Conservation (phyloP, 2,888 invertebrate genomes). For the Eledone cirrhosa region DNA sequence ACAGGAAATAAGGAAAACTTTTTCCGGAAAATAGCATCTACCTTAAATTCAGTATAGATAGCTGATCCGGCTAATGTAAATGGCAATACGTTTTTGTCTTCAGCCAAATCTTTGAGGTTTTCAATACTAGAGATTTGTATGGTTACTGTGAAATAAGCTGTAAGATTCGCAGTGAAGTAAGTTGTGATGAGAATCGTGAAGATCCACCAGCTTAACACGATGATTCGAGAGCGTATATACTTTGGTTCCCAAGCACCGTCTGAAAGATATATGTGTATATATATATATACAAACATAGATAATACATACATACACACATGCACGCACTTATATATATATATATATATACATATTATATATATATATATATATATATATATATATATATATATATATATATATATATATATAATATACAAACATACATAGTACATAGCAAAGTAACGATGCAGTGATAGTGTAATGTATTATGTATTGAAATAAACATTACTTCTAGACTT, state of each 20-base stretch:
- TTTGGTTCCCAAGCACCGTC: conserved; percentile 1
- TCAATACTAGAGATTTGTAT: neutral
- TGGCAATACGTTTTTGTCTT: neutral
- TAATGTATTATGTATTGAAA: no score
- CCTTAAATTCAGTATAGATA: neutral
- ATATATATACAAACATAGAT: no score
- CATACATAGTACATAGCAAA: no score
- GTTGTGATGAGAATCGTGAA: conserved; percentile 9
- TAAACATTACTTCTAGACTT: neutral
- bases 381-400: no score
- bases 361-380: no score
- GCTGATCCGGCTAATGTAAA: neutral
- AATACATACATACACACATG: no score
- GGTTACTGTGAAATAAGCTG: neutral
- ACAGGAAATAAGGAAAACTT: no score
- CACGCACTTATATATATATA: no score
- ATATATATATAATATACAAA: no score
- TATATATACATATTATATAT: no score
- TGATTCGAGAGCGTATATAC: neutral
- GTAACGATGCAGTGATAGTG: no score
- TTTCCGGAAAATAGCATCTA: no score
- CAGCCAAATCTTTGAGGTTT: conserved; percentile 2
- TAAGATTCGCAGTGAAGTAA: neutral
- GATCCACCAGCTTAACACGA: conserved; percentile 13
- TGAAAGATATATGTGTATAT: neutral